Base-by-base conservation (phyloP, 2,113 vertebrate species). In the Zosterops borbonicus region DNA sequence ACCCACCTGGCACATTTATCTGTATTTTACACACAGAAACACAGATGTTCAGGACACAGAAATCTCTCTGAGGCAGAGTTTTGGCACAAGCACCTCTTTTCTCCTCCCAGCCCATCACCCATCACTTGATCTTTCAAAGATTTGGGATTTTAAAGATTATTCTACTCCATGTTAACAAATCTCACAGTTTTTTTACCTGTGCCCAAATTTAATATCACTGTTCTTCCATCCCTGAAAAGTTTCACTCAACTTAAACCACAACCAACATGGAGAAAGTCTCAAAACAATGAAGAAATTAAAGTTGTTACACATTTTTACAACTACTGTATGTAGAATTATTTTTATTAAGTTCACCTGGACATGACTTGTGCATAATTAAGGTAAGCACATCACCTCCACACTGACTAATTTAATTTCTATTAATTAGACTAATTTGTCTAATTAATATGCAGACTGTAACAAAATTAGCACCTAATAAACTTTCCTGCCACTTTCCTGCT, bases 1-100 rank as follows among this genome's bases (percentile, higher is more conserved):
- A 47, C 4, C 39, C 33, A 23, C 35, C 9, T 55, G 25, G 50
- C 25, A 25, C 2, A 14, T 52, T 59, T 42, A 13, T 31, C 5
- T 22, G 0, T 31, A 22, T 73, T 50, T 44, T 46, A 33, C 13
- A 37, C 4, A 23, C 0, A 25, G 11, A 18, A 53, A 29, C 47
- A 35, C 3, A 5, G 4, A n/a, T 20, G 20, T 12, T 29, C 33
- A 53, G 33, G 0, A 11, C 31, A 23, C 0, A 31, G 3, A 33
- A 44, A 10, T 24, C 13, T 14, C 63, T 35, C 1, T 44, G 16
- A 84, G 46, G 31, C 47, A 55, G 42, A 89, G 39, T 19, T 91
- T 62, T 21, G 67, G 18, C n/a, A 59, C 11, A 2, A 89, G 53
- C 11, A 18, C 4, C 14, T 63, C 35, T 58, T 5, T 35, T 27